Conservation (phyloP, 2,888 invertebrate genomes). For the Drosophila aldrichi region DNA sequence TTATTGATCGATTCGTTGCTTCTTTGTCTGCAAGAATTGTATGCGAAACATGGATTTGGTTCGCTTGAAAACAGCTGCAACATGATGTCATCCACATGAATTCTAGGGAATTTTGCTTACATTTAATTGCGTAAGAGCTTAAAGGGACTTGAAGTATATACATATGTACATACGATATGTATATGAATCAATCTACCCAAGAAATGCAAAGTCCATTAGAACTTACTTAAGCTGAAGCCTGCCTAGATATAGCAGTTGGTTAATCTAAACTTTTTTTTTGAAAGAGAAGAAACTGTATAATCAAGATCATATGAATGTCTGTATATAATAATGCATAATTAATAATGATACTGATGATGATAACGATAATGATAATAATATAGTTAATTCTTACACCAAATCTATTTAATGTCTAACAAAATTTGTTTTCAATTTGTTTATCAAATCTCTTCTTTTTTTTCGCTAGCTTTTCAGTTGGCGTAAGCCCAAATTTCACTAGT, state of each 20-base stretch:
- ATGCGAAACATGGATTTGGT: constrained; percentile 52
- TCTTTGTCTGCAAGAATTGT: constrained; percentile 39
- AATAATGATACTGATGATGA: neutral
- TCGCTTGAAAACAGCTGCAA: constrained; percentile 61
- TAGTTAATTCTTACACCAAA: neutral
- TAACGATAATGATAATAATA: neutral
- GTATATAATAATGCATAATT: no score
- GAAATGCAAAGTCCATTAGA: no score
- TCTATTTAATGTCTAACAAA: neutral
- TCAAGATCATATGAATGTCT: neutral
- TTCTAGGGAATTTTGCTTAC: constrained; percentile 22
- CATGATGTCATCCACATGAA: constrained; percentile 59
- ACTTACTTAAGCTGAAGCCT: no score
- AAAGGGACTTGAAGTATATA: no score
- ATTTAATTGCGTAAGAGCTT: neutral
- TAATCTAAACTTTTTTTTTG: no score
- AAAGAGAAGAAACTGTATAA: no score
- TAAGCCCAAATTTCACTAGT: neutral
- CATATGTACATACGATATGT: no score
- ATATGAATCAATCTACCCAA: no score
- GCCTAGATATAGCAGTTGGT: no score
- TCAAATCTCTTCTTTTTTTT: neutral
- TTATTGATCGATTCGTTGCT: constrained; percentile 15
- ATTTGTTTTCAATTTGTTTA: neutral
- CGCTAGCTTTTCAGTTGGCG: neutral